Base-by-base conservation (phyloP, 2,888 invertebrate genomes). In the Antheraea assamensis region DNA sequence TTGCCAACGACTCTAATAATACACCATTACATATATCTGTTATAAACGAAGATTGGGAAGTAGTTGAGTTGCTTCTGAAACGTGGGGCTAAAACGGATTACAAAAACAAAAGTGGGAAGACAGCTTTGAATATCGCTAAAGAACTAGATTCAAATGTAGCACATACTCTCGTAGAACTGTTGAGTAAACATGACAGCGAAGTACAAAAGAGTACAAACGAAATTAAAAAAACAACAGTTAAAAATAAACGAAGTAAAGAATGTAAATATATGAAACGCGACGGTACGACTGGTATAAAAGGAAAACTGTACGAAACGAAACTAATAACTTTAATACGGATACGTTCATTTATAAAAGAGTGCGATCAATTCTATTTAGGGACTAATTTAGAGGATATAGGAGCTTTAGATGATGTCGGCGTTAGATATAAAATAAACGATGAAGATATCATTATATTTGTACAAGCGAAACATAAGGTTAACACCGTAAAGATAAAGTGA, bases 241-340 rank as follows among this genome's bases (percentile, higher is more conserved):
- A 21, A 24, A 35, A 55, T 4, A 31, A 55, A 17, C 19, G 8
- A 21, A 30, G n/a, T 7, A 68, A 2, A 49, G 68, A 8, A 17
- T 73, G 13, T 58, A 24, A 24, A 24, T 58, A 55, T 70, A 49
- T 70, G 55, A 73, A 73, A 58, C 73, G 70, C 4, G 19, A 17
- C 19, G 70, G 73, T 2, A 73, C 73, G 21, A 52, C 73, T 24
- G 35, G 35, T 13, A 72, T 75, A 7, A 35, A 47, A 17, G 75
- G 75, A 71, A 72, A 75, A 71, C 68, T 75, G 1, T 75, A 75
- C 35, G 73, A 74, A 55, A 74, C 75, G 5, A 75, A 75, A n/a
- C 7, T 71, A 68, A 15, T 74, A 17, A 75, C 68, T 30, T 24
- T 74, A 4, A 35, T 75, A 19, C 52, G 52, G 2, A 58, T 75